Conservation (phyloP, 2,888 invertebrate species). For the Silvanus unidentatus region DNA sequence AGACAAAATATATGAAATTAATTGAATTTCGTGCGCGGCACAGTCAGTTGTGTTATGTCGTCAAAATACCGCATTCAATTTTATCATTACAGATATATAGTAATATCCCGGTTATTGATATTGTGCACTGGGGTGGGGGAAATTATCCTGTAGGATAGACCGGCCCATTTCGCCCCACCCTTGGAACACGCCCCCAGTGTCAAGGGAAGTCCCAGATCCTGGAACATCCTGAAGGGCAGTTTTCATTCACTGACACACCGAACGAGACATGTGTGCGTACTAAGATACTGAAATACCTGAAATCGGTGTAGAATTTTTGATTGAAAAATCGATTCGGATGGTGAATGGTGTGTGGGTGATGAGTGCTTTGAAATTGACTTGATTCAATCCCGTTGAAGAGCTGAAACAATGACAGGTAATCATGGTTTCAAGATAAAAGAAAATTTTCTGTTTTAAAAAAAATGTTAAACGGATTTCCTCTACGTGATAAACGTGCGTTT, state of each 20-base stretch:
- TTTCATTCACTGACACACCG: constrained; percentile 21
- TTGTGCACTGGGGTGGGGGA: constrained; percentile 45
- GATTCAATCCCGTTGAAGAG: background rate
- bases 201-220: constrained; percentile 38
- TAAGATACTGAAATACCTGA: background rate
- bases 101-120: constrained; percentile 16
- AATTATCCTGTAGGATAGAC: constrained; percentile 52
- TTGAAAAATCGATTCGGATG: too few relatives aligned
- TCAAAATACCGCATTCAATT: too few relatives aligned
- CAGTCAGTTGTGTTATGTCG: too few relatives aligned
- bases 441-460: too few relatives aligned
- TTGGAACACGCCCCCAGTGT: constrained; percentile 42
- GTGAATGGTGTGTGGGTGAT: too few relatives aligned
- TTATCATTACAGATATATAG: constrained; percentile 6
- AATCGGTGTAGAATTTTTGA: background rate
- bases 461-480: background rate
- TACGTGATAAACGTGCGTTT: background rate
- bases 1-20: too few relatives aligned
- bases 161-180: constrained; percentile 58
- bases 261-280: too few relatives aligned
- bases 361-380: background rate
- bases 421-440: too few relatives aligned
- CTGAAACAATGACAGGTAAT: constrained; percentile 8
- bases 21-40: too few relatives aligned
- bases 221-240: constrained; percentile 34